phyloP scores from a whole-genome alignment of 2,888 invertebrate species.

The Choreutis nemorana region DNA sequence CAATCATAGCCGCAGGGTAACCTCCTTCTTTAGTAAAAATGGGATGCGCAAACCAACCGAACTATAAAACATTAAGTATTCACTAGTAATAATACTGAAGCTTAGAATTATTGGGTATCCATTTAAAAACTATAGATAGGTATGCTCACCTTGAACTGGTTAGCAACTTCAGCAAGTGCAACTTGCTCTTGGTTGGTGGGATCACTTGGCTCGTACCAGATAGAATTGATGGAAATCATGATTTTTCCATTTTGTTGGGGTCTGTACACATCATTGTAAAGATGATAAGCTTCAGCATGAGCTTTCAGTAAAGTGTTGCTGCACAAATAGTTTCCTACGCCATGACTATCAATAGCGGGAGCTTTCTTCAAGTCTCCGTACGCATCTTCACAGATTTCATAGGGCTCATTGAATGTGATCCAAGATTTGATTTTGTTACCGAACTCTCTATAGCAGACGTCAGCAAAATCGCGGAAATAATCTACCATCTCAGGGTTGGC shows the following conservation, averaged over 20 bases:
- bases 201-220: slow-evolving; percentile 59
- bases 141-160: slow-evolving; percentile 52
- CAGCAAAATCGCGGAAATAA: slow-evolving; percentile 65
- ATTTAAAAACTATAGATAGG: neutral
- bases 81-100: neutral
- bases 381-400: slow-evolving; percentile 59
- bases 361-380: slow-evolving; percentile 61
- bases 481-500: slow-evolving; percentile 59
- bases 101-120: neutral
- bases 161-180: slow-evolving; percentile 52
- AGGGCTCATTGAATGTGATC: slow-evolving; percentile 77
- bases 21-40: slow-evolving; percentile 58
- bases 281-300: slow-evolving; percentile 71
- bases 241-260: slow-evolving; percentile 59
- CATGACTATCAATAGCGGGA: slow-evolving; percentile 61
- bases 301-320: slow-evolving; percentile 71
- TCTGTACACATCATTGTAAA: slow-evolving; percentile 70
- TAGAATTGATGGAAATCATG: slow-evolving; percentile 63
- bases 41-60: slow-evolving; percentile 64
- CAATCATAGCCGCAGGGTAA: slow-evolving; percentile 54
- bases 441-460: slow-evolving; percentile 60
- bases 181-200: slow-evolving; percentile 43
- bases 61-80: slow-evolving; percentile 25
- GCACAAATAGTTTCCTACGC: slow-evolving; percentile 70
- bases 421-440: slow-evolving; percentile 69